Base-by-base conservation (phyloP, 2,113 vertebrate species). In the Oreochromis aureus region DNA sequence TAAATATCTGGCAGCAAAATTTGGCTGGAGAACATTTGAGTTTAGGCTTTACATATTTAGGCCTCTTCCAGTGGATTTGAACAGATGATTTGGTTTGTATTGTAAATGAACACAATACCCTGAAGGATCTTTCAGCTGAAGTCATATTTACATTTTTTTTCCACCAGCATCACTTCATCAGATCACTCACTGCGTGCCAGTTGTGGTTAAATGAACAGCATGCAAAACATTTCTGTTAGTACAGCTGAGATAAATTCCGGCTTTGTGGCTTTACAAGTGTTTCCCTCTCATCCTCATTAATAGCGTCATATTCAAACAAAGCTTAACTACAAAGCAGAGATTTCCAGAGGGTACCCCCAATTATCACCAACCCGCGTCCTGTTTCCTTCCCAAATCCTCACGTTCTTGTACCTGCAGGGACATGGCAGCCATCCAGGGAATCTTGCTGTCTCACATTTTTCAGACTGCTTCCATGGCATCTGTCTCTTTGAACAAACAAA, bases 1-100 rank as follows among this genome's bases (percentile, higher is more conserved):
- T 87, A 84, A 88, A 87, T 88, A 90, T 76, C 91, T 93, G 80
- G 51, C 82, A 89, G 80, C 27, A 39, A 87, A 83, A 88, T 87
- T 69, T 82, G 87, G 91, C 84, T 54, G 78, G 51, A 24, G 19
- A 44, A 61, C 24, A 48, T 48, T 15, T 82, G 56, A 82, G 39
- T 61, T 19, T 48, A 46, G 48, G 85, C 83, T 92, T 93, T 89
- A 81, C 82, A 89, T 89, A 90, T 90, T 83, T 39, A 81, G 80
- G 11, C 76, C 30, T 83, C 71, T 59, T 81, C 39, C 73, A 46
- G 80, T 2, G 13, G 36, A 83, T 80, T 63, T 48, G 39, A 61
- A 58, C 27, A 80, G 58, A 80, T 89, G 71, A 90, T 86, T 82
- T 55, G 58, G 66, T 86, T 83, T 89, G 19, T 39, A 66, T 90